phyloP scores from a whole-genome alignment of 2,888 invertebrate species.

The Esperia sulphurella region DNA sequence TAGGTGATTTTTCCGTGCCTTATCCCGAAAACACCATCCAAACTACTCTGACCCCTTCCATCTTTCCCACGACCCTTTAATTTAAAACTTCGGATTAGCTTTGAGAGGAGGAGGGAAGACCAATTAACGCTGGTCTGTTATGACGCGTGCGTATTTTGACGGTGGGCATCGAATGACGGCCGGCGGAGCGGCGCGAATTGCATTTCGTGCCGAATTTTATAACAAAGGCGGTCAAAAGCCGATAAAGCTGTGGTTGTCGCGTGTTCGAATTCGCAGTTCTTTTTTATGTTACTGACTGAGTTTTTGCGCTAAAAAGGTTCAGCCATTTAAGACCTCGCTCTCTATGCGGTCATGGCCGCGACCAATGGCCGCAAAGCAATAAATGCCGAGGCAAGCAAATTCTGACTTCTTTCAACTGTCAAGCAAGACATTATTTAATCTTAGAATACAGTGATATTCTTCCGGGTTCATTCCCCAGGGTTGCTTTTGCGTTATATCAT shows the following conservation, averaged over 20 bases:
- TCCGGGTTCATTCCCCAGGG: too few species aligned
- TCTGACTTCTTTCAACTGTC: too few species aligned
- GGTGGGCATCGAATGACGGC: slow-evolving; percentile 8
- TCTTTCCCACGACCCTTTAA: background rate
- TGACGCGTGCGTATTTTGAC: slow-evolving; percentile 7
- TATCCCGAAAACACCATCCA: slow-evolving; percentile 11
- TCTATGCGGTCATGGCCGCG: too few species aligned
- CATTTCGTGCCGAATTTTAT: slow-evolving; percentile 38
- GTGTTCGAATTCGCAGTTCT: slow-evolving; percentile 7
- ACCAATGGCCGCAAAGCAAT: too few species aligned
- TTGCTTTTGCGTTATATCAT: too few species aligned
- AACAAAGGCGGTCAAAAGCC: slow-evolving; percentile 31
- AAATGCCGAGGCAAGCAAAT: too few species aligned
- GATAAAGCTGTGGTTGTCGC: slow-evolving; percentile 23
- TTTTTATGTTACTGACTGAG: background rate
- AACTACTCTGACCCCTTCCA: background rate
- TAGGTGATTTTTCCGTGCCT: slow-evolving; percentile 13
- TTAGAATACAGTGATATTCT: too few species aligned
- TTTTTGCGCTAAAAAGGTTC: background rate
- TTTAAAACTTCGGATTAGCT: background rate
- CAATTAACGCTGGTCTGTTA: background rate
- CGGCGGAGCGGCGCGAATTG: slow-evolving; percentile 29
- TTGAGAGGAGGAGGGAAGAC: background rate
- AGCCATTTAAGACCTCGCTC: too few species aligned
- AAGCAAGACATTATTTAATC: too few species aligned